A percentile compares a stretch with the other conserved stretches of the same genome.
phyloP scores from a whole-genome alignment of 2,888 invertebrate genomes.

The Aleiodes alternator region DNA sequence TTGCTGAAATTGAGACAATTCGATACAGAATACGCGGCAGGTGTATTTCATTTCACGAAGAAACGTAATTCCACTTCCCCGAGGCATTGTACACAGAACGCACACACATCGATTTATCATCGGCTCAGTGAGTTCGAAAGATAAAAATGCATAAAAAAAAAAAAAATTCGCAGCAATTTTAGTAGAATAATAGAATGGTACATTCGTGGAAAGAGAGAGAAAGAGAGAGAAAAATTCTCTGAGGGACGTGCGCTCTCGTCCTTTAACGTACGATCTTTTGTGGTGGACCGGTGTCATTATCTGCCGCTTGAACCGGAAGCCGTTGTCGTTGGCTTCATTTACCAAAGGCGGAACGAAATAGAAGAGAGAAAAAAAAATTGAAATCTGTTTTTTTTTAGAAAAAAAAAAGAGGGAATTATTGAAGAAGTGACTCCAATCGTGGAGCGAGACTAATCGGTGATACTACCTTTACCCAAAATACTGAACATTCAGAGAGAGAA shows the following conservation, averaged over 20 bases:
- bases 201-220: not conserved
- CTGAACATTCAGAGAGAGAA: slow-evolving; percentile 29
- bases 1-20: slow-evolving; percentile 25
- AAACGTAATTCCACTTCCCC: slow-evolving; percentile 13
- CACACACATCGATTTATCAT: slow-evolving; percentile 31
- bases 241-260: not conserved
- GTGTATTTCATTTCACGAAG: slow-evolving; percentile 26
- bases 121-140: slow-evolving; percentile 10
- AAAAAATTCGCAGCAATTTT: slow-evolving; percentile 10
- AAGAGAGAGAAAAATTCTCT: not conserved
- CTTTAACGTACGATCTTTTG: slow-evolving; percentile 23
- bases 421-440: slow-evolving; percentile 15
- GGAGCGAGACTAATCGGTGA: slow-evolving; percentile 37
- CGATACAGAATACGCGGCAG: slow-evolving; percentile 27
- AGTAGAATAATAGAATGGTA: slow-evolving; percentile 20
- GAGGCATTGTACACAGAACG: slow-evolving; percentile 22
- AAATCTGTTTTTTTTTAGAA: not conserved
- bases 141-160: too few relatives aligned
- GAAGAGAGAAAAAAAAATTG: slow-evolving; percentile 1
- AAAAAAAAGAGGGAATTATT: not conserved
- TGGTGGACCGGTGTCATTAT: slow-evolving; percentile 51
- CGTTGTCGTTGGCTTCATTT: slow-evolving; percentile 31
- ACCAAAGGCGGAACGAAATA: slow-evolving; percentile 12
- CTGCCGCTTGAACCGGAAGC: slow-evolving; percentile 53
- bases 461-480: slow-evolving; percentile 18